Base-by-base conservation (phyloP, 2,113 vertebrate species). In the Rhinoptilus africanus region DNA sequence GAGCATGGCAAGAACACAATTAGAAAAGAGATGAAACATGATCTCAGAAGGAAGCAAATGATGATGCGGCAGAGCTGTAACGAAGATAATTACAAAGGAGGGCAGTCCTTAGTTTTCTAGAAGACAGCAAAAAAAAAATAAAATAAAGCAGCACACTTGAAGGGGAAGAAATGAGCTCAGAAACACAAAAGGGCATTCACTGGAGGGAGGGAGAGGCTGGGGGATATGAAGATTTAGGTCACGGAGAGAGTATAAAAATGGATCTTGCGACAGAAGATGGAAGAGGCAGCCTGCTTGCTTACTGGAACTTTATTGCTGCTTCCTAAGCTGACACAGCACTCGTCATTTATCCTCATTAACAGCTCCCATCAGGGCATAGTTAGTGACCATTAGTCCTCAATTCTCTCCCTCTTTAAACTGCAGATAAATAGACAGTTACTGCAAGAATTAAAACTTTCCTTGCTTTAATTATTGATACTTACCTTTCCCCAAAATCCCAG, bases 271-370 rank as follows among this genome's bases (percentile, higher is more conserved):
- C 37, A 92, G 79, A 73, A 81, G 89, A 84, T 80, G 53, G 56
- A 90, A 57, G 43, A 78, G 72, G 53, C 26, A 47, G 68, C 51
- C 60, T 97, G 39, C 74, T 92, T 74, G 72, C 63, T 75, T 89
- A 74, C 50, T 68, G 30, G 37, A 73, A 81, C n/a, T 93, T 95
- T 54, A 89, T 75, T 86, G 50, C 71, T 41, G 23, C 47, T 72
- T 91, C 87, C 68, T 68, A 81, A 92, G 77, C 68, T 85, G 69
- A 68, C 62, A 57, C 57, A 94, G 76, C 43, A 54, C 15, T 92
- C 47, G 60, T 77, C 81, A 94, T 95, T 95, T 96, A 89, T 92
- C 43, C 84, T 82, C 81, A 88, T 95, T 95, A 92, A 78, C 34
- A 78, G 50, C 39, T 84, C 54, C 59, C 82, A 82, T 90, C 81